These are phyloP conservation scores for Torymus auratus DNA, from an alignment of 2,888 invertebrate species.

Conservation along the genomic window DNA sequence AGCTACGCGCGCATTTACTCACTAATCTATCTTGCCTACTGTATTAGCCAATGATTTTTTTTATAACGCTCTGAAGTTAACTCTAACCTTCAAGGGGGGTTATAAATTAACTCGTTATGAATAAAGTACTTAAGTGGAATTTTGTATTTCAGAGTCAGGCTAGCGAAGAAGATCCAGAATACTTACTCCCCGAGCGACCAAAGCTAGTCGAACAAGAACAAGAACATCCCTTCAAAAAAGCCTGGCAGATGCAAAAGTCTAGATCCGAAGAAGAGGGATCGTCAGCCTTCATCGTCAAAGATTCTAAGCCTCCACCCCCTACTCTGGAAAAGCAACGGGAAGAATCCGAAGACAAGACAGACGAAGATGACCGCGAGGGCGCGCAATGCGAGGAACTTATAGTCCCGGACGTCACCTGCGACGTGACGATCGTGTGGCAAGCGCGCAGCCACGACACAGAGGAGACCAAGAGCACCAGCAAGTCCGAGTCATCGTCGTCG, in stretches of 20 bases:
- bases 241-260: conserved; percentile 75
- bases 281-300: conserved; percentile 66
- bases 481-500: conserved; percentile 57
- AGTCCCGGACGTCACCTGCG: conserved; percentile 51
- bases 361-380: conserved; percentile 37
- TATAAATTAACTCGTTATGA: too few species aligned
- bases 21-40: too few species aligned
- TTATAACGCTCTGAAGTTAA: too few species aligned
- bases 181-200: conserved; percentile 72
- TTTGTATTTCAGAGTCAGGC: conserved; percentile 68
- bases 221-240: conserved; percentile 74
- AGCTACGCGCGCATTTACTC: too few species aligned
- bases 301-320: conserved; percentile 51
- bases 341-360: conserved; percentile 41
- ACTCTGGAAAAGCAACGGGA: conserved; percentile 50
- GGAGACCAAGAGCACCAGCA: conserved; percentile 60
- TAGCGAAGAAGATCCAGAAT: conserved; percentile 75
- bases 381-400: conserved; percentile 14
- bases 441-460: conserved; percentile 63
- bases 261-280: conserved; percentile 73
- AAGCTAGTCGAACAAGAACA: conserved; percentile 74
- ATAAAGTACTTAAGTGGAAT: neutral
- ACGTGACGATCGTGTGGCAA: conserved; percentile 54
- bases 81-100: too few species aligned
- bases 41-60: too few species aligned